Base-by-base conservation (phyloP, 2,888 invertebrate species). In the Melanotus villosus region DNA sequence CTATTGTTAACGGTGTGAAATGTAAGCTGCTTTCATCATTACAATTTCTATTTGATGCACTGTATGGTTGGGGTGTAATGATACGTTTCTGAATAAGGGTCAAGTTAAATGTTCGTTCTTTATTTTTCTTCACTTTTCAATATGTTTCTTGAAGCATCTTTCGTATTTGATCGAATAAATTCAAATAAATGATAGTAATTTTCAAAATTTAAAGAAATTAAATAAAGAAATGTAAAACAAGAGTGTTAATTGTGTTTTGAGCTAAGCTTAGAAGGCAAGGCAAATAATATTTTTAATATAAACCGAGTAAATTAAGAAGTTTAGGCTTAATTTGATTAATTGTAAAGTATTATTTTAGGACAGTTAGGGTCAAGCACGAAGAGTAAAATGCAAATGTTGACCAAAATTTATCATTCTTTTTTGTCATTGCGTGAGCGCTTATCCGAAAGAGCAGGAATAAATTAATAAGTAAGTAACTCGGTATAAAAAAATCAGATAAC, bases 1-100 rank as follows among this genome's bases (percentile, higher is more conserved):
- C 83, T 77, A 84, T 84, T 84, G 84, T 84, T 78, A 77, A 76
- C 75, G 83, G 84, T 84, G 84, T 83, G 84, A 84, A 84, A 81
- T 76, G 79, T 82, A 84, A 82, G 83, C 82, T 82, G 83, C 73
- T 73, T 64, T 59, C 70, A 47, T 64, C 67, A 70, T 70, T 70
- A 70, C 66, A 70, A 70, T 70, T 70, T 70, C 65, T 59, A 70
- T 70, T 69, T 67, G 63, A 70, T 64, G 62, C 63, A 63, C 63
- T 18, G 62, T 36, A 63, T 56, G 64, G 56, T 58, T 65, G 65
- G 69, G 69, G 69, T 69, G 69, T 43, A 65, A 60, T 65, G 65
- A 65, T 65, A 69, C 60, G 60, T 64, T 45, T 54, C 38, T 14
- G 26, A 36, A 54, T 54, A 6, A 64, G 58, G 52, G 57, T 52